Base-by-base conservation (phyloP, 2,888 invertebrate genomes). In the Clivina fossor region DNA sequence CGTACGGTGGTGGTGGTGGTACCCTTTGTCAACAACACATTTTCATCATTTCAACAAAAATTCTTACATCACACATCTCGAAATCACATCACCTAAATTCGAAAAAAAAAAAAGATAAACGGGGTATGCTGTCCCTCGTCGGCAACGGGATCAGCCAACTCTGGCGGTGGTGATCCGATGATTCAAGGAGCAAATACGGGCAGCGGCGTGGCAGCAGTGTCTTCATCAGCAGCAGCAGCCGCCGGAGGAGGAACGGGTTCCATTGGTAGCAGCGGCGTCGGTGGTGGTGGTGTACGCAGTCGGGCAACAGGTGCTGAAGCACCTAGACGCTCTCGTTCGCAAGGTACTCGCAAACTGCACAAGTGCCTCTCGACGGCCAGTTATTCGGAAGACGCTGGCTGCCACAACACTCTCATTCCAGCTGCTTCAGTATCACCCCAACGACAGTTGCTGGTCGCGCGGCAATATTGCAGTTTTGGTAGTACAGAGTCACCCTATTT, bases 381-480 rank as follows among this genome's bases (percentile, higher is more conserved):
- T 78, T 87, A 88, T 83, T 85, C 85, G 77, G 86, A 83, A 76
- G 80, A 81, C 78, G 77, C 68, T 66, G 71, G 68, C 71, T 71
- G 69, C 68, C 69, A 66, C 65, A 66, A 66, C 64, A 61, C 61
- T 57, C 61, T 64, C 62, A 38, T 61, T 63, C 62, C 64, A 62
- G 70, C 70, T 62, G 33, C 60, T 63, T 61, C 64, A 62, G 70
- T 70, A 63, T 69, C 70, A 69, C 71, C 73, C 77, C 78, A 77
- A 73, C 79, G 83, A 79, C 73, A 74, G 80, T 83, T 86, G 78
- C 84, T 86, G 78, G 84, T 86, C 81, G 85, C 88, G 82, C 86
- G 90, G 81, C 90, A 90, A 84, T 90, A 90, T 88, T 89, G 88
- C 89, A 90, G 90, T 88, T 89, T 90, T 88, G 90, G 90, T 90